phyloP scores from a whole-genome alignment of 2,113 vertebrate genomes.

The Sebastes schlegelii region DNA sequence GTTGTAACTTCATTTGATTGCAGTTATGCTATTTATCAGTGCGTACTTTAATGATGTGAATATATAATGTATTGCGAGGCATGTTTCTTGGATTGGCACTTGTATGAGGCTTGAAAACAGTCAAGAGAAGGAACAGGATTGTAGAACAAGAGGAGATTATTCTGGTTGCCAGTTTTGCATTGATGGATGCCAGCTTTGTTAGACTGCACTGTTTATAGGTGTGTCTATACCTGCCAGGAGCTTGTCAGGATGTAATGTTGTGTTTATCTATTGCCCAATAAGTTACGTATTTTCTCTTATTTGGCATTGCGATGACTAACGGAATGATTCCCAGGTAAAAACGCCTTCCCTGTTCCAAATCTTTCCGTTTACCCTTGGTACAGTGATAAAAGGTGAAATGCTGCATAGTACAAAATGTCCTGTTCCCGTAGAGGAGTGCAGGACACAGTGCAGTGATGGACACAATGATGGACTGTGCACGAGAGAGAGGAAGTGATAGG shows the following conservation, averaged over 20 bases:
- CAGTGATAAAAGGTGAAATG: neutral
- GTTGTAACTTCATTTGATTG: neutral
- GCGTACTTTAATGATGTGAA: neutral
- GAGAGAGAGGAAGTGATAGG: constrained; percentile 18
- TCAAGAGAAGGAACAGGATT: neutral
- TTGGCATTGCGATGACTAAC: neutral
- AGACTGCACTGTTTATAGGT: neutral
- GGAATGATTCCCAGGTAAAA: neutral
- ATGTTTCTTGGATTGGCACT: neutral
- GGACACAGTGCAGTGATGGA: neutral
- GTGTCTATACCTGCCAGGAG: neutral
- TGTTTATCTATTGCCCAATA: neutral
- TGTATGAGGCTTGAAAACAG: neutral
- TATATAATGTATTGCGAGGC: neutral
- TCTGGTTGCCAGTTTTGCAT: neutral
- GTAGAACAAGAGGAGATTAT: neutral
- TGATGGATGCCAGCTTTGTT: neutral
- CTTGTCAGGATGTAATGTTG: neutral
- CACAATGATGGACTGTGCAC: constrained; percentile 15
- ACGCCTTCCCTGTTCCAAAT: neutral
- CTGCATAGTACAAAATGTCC: constrained; percentile 40
- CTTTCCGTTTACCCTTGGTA: constrained; percentile 10
- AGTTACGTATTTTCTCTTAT: neutral
- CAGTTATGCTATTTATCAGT: too few species aligned
- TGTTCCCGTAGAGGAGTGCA: constrained; percentile 27